Evolutionary conservation across 2,797 vertebrate genomes (phyloP).

Genomic region (Sebastes miniatus): DNA sequence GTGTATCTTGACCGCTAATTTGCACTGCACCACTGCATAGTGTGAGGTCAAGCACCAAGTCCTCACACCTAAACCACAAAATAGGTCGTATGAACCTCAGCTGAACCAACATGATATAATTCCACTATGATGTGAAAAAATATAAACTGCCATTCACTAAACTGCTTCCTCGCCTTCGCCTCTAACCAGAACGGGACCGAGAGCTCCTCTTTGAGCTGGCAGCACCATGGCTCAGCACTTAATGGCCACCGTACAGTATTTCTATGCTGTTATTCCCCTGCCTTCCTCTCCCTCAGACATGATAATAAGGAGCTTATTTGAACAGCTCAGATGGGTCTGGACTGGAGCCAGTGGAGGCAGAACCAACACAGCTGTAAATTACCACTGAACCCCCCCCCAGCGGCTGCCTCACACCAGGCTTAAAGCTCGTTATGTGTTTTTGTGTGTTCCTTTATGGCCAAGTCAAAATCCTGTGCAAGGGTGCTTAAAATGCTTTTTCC

Average conservation of each 20-base stretch:
- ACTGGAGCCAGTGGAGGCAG: not conserved
- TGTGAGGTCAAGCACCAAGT: not conserved
- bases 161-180: not conserved
- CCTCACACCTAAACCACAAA: not conserved
- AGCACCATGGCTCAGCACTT: not conserved
- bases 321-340: conserved; percentile 25
- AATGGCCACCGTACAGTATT: not conserved
- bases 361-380: conserved; percentile 22
- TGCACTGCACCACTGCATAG: not conserved
- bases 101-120: no score
- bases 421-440: not conserved
- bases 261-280: not conserved
- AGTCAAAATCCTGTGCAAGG: not conserved
- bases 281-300: conserved; percentile 8
- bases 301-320: conserved; percentile 46
- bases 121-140: not conserved
- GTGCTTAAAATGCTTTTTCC: not conserved
- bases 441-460: not conserved
- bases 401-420: not conserved
- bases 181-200: not conserved
- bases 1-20: no score
- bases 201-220: not conserved
- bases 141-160: not conserved
- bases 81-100: not conserved
- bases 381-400: not conserved